Evolutionary conservation across 1,140 invertebrate genomes (phyloP).

Genomic region (Tetramorium simillimum): DNA sequence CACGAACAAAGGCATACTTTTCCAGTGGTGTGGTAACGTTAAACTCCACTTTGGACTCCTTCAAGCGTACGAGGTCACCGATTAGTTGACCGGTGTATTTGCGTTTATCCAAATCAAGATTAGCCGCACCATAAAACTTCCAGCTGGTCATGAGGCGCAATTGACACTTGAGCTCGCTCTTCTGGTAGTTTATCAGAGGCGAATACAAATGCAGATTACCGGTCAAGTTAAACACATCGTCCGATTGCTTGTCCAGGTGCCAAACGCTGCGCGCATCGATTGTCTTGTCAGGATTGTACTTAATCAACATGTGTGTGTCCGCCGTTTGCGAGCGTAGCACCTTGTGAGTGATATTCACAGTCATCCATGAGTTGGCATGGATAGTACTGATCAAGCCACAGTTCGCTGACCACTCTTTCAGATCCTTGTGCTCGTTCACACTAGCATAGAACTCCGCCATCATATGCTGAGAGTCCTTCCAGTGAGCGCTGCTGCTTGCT

Average conservation of each 20-base stretch:
- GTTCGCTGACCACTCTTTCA: slow-evolving; percentile 84
- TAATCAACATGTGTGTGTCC: slow-evolving; percentile 85
- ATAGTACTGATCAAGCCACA: slow-evolving; percentile 87
- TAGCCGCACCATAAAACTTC: slow-evolving; percentile 88
- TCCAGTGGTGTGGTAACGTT: slow-evolving; percentile 91
- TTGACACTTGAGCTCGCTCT: slow-evolving; percentile 88
- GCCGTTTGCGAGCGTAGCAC: slow-evolving; percentile 82
- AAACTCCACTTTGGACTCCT: slow-evolving; percentile 85
- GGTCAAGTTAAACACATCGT: slow-evolving; percentile 85
- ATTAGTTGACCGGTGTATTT: slow-evolving; percentile 86
- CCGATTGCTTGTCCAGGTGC: slow-evolving; percentile 82
- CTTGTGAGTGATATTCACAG: slow-evolving; percentile 86
- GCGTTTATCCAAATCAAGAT: slow-evolving; percentile 89
- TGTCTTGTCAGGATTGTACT: slow-evolving; percentile 85
- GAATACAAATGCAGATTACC: slow-evolving; percentile 86
- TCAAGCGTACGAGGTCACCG: slow-evolving; percentile 79
- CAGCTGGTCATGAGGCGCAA: slow-evolving; percentile 87
- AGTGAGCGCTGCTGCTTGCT: slow-evolving; percentile 84
- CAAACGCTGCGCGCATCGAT: slow-evolving; percentile 87
- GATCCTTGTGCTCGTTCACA: slow-evolving; percentile 76
- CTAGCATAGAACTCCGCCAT: slow-evolving; percentile 85
- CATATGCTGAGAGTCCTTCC: slow-evolving; percentile 87
- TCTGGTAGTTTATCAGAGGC: slow-evolving; percentile 88
- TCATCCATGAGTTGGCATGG: slow-evolving; percentile 86
- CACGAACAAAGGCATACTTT: slow-evolving; percentile 87